Conservation (phyloP, 2,888 invertebrate genomes). For the Gandaritis pyraliata region DNA sequence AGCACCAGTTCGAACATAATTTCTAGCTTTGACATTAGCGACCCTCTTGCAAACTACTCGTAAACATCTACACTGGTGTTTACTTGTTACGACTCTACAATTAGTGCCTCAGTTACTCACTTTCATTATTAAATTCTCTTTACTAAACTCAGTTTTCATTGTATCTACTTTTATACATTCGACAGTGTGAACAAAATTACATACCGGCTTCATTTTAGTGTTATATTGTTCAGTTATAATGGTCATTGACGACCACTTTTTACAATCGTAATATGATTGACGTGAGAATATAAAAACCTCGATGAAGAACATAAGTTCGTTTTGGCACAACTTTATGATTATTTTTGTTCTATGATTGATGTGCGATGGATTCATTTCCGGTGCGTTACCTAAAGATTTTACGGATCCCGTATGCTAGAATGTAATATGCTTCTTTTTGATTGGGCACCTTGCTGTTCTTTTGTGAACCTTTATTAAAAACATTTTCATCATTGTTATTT, state of each 20-base stretch:
- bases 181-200: too few relatives aligned
- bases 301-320: slow-evolving; percentile 25
- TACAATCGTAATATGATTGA: slow-evolving; percentile 29
- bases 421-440: slow-evolving; percentile 3
- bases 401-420: slow-evolving; percentile 6
- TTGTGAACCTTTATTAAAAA: not conserved
- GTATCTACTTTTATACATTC: too few relatives aligned
- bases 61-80: too few relatives aligned
- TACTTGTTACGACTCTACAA: too few relatives aligned
- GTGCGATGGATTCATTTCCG: slow-evolving; percentile 31
- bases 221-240: slow-evolving; percentile 17
- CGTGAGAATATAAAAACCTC: slow-evolving; percentile 29
- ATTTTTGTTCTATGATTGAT: slow-evolving; percentile 35
- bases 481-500: not conserved
- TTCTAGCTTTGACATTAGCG: too few relatives aligned
- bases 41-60: too few relatives aligned
- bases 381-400: not conserved
- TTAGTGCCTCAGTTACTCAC: too few relatives aligned
- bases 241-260: slow-evolving; percentile 17
- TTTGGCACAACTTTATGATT: slow-evolving; percentile 32
- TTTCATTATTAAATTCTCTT: too few relatives aligned
- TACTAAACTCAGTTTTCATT: too few relatives aligned
- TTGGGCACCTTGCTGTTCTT: not conserved
- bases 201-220: not conserved
- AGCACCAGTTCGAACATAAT: not conserved